phyloP scores from a whole-genome alignment of 1,140 invertebrate genomes.

The Drosophila takahashii region DNA sequence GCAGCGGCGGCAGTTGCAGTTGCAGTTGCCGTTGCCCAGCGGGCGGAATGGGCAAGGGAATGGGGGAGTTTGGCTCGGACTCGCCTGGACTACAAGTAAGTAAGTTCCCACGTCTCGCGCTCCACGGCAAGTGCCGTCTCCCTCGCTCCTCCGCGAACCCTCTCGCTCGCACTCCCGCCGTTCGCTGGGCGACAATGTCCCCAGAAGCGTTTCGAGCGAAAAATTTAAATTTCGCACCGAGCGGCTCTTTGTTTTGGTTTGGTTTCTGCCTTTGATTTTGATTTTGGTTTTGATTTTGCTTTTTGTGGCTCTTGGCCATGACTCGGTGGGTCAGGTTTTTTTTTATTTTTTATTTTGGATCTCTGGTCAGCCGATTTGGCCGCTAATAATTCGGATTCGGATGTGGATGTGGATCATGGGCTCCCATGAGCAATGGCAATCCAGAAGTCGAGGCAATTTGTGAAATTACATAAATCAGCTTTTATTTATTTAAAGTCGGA shows the following conservation, averaged over 20 bases:
- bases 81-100: slow-evolving; percentile 35
- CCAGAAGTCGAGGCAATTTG: slow-evolving; percentile 56
- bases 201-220: slow-evolving; percentile 81
- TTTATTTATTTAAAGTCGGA: slow-evolving; percentile 75
- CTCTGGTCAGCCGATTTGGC: slow-evolving; percentile 73
- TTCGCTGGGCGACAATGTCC: slow-evolving; percentile 60
- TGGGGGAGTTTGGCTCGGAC: slow-evolving; percentile 35
- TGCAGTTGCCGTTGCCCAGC: slow-evolving; percentile 33
- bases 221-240: slow-evolving; percentile 82
- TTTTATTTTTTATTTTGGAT: background rate
- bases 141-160: background rate
- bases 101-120: slow-evolving; percentile 72
- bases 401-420: slow-evolving; percentile 58
- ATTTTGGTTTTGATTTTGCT: background rate
- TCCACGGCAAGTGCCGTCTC: slow-evolving; percentile 27
- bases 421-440: slow-evolving; percentile 14
- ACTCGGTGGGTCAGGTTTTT: slow-evolving; percentile 64
- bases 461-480: slow-evolving; percentile 82
- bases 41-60: background rate
- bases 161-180: background rate
- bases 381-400: slow-evolving; percentile 53
- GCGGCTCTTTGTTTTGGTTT: slow-evolving; percentile 66
- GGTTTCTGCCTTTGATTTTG: slow-evolving; percentile 14
- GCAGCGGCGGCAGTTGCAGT: slow-evolving; percentile 15
- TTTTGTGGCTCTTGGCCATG: slow-evolving; percentile 31